Conservation (phyloP, 1,140 invertebrate species). For the Mizuhopecten yessoensis region DNA sequence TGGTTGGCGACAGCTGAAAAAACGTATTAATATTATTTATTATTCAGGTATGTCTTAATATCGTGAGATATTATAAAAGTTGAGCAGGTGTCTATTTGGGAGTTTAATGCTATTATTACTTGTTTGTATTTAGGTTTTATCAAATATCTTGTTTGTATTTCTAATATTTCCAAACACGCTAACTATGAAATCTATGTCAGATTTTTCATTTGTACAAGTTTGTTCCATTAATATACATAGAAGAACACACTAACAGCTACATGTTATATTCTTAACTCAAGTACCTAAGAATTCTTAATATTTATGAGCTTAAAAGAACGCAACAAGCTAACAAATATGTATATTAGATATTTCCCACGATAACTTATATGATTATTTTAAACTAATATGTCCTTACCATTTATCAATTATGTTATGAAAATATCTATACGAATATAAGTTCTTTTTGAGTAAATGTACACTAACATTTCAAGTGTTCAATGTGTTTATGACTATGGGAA, state of each 20-base stretch:
- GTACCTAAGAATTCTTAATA: background rate
- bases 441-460: too few species aligned
- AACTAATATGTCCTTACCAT: too few species aligned
- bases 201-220: too few species aligned
- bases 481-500: too few species aligned
- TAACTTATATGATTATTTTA: background rate
- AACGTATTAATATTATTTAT: conserved; percentile 1
- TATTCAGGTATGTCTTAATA: background rate
- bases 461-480: too few species aligned
- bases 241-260: too few species aligned
- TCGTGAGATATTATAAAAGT: background rate
- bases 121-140: background rate
- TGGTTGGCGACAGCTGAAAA: conserved; percentile 14
- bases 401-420: too few species aligned
- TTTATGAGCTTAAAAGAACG: background rate
- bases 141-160: background rate
- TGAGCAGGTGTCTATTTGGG: background rate
- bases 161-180: background rate
- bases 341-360: background rate
- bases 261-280: too few species aligned
- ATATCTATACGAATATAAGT: too few species aligned
- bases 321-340: background rate
- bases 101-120: background rate
- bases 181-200: background rate
- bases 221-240: too few species aligned